Evolutionary conservation across 2,797 vertebrate genomes (phyloP).

Genomic region (Chromis chromis): DNA sequence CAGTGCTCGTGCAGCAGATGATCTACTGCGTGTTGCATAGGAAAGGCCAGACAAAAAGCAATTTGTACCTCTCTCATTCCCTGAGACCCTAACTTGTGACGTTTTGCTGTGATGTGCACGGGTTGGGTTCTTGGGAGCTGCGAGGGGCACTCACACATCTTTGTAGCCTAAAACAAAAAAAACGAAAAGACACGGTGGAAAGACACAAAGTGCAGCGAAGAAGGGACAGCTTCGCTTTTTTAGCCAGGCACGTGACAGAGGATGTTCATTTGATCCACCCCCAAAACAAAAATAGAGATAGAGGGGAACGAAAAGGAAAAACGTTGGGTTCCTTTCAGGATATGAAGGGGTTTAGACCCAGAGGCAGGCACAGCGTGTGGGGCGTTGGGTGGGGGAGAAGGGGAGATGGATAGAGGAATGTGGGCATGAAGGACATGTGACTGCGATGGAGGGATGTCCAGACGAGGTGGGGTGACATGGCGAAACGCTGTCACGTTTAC

Average conservation of each 20-base stretch:
- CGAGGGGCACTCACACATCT: conserved; percentile 94
- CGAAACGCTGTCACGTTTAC: conserved; percentile 55
- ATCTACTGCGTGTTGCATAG: conserved; percentile 54
- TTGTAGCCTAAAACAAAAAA: conserved; percentile 36
- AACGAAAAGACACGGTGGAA: conserved; percentile 56
- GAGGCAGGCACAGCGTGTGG: conserved; percentile 55
- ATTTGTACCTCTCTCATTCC: conserved; percentile 97
- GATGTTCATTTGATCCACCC: conserved; percentile 48
- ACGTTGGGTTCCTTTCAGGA: conserved; percentile 59
- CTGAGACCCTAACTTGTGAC: conserved; percentile 99
- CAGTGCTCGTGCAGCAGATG: conserved; percentile 47
- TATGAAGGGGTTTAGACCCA: conserved; percentile 51
- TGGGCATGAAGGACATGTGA: conserved; percentile 75
- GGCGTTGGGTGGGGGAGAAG: conserved; percentile 32
- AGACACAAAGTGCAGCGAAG: conserved; percentile 50
- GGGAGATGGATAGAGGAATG: conserved; percentile 67
- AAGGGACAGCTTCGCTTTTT: conserved; percentile 31
- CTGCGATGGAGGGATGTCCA: conserved; percentile 66
- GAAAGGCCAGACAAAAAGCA: conserved; percentile 46
- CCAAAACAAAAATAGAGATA: conserved; percentile 34
- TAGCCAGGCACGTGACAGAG: conserved; percentile 27
- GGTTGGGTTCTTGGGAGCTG: conserved; percentile 99
- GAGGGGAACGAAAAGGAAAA: conserved; percentile 51
- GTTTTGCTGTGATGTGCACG: conserved; percentile 99
- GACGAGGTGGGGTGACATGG: conserved; percentile 64